Conservation (phyloP, 1,140 invertebrate genomes). For the Conus betulinus region DNA sequence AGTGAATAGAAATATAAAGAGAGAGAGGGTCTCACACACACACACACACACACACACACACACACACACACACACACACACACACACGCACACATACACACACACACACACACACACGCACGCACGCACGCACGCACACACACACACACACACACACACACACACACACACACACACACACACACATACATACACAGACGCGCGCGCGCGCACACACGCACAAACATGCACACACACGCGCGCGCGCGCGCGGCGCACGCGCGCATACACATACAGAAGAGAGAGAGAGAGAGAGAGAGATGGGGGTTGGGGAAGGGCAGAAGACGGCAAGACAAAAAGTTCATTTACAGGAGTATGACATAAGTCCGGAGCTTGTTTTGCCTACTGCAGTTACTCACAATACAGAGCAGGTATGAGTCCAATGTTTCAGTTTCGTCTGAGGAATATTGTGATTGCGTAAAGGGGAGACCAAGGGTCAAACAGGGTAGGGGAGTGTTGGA, state of each 20-base stretch:
- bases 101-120: not conserved
- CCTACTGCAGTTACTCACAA: too few species aligned
- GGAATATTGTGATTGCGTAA: too few species aligned
- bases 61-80: not conserved
- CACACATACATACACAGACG: not conserved
- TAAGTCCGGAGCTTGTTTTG: not conserved
- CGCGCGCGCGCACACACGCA: not conserved
- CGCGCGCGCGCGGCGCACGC: not conserved
- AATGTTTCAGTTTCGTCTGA: too few species aligned
- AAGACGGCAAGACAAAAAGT: not conserved
- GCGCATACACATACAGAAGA: too few species aligned
- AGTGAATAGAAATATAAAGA: too few species aligned
- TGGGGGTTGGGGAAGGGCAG: not conserved
- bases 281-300: too few species aligned
- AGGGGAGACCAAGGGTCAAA: too few species aligned
- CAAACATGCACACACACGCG: conserved; percentile 13
- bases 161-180: conserved; percentile 3
- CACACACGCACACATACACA: too few species aligned
- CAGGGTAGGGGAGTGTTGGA: too few species aligned
- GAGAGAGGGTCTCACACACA: too few species aligned
- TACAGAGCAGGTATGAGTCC: too few species aligned
- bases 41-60: not conserved
- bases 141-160: not conserved
- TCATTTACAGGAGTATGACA: not conserved
- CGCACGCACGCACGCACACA: not conserved